Percentiles rank a stretch among this genome's conserved stretches.
Conservation (phyloP, 1,140 invertebrate genomes). For the Drosophila paulistorum region DNA sequence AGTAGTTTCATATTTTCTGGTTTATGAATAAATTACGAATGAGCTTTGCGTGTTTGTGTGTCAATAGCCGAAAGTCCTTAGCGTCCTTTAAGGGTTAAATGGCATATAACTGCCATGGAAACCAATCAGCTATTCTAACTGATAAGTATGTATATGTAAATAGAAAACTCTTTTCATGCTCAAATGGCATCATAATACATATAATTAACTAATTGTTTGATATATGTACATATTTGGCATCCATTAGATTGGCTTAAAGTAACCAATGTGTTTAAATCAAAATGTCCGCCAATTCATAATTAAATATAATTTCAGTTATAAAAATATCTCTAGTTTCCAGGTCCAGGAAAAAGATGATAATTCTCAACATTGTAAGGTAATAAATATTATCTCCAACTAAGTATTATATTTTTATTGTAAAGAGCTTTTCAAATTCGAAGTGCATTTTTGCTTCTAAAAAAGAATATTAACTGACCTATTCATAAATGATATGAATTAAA, state of each 20-base stretch:
- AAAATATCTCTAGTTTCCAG: too few relatives aligned
- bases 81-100: constrained; percentile 23
- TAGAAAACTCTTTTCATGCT: background rate
- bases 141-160: background rate
- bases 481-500: too few relatives aligned
- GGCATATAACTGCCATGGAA: constrained; percentile 1
- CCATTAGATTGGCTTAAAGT: background rate
- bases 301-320: too few relatives aligned
- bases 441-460: too few relatives aligned
- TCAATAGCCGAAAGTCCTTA: constrained; percentile 51
- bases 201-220: background rate
- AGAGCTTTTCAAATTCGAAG: too few relatives aligned
- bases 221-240: background rate
- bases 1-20: constrained; percentile 47
- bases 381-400: too few relatives aligned
- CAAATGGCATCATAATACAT: background rate
- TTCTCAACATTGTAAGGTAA: too few relatives aligned
- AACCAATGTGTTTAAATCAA: too few relatives aligned
- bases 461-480: too few relatives aligned
- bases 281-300: too few relatives aligned
- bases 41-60: constrained; percentile 73
- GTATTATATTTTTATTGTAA: too few relatives aligned
- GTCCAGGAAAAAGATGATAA: too few relatives aligned
- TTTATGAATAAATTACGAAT: constrained; percentile 73
- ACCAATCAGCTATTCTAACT: constrained; percentile 3